Percentiles rank a stretch among this genome's conserved stretches.
These are phyloP conservation scores for Ethmia dodecea DNA, from an alignment of 2,888 invertebrate species.

Conservation along the genomic window DNA sequence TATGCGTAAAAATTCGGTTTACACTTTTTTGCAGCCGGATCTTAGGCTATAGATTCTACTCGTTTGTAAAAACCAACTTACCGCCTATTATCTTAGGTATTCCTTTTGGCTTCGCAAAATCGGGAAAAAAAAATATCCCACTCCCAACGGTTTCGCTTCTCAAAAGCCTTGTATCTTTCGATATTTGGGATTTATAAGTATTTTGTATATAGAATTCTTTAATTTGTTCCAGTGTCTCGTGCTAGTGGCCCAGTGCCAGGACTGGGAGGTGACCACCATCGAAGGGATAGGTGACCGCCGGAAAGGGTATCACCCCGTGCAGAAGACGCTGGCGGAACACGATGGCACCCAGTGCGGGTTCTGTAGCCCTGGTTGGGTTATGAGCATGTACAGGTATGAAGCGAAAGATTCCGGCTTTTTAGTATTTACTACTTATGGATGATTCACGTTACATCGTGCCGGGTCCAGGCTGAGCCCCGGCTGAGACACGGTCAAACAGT, in stretches of 20 bases:
- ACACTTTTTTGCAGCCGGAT: not conserved
- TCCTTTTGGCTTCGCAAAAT: no score
- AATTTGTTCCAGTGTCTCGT: conserved; percentile 64
- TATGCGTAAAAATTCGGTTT: no score
- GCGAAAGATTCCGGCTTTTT: no score
- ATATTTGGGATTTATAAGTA: not conserved
- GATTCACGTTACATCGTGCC: no score
- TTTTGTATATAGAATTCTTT: not conserved
- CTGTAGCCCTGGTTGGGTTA: conserved; percentile 68
- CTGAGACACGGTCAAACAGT: no score
- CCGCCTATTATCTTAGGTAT: no score
- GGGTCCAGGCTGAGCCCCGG: no score
- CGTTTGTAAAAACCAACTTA: no score
- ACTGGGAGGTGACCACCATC: conserved; percentile 83
- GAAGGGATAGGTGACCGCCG: conserved; percentile 82
- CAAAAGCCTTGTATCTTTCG: not conserved
- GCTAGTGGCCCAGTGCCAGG: conserved; percentile 67
- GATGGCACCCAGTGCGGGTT: conserved; percentile 84
- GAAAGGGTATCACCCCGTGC: conserved; percentile 80
- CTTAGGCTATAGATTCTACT: not conserved
- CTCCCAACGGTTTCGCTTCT: not conserved
- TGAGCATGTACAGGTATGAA: conserved; percentile 54
- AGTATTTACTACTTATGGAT: not conserved
- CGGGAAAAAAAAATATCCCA: not conserved
- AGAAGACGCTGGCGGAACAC: conserved; percentile 74